Evolutionary conservation across 2,113 vertebrate species (phyloP).

Genomic region (Apistogramma diplotaenia): DNA sequence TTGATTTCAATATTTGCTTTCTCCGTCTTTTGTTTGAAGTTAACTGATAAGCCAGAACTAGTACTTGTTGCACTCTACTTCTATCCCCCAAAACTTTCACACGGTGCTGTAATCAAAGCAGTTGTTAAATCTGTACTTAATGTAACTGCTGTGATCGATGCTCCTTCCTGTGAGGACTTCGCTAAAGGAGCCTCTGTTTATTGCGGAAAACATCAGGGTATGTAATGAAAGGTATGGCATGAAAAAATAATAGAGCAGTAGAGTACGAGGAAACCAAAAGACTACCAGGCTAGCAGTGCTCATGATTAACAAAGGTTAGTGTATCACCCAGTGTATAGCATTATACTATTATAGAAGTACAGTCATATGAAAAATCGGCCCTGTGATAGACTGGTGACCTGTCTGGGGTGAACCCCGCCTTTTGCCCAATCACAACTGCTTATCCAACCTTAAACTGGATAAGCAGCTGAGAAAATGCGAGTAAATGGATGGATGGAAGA

Average conservation of each 20-base stretch:
- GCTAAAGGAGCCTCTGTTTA: not conserved
- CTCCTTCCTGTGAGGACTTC: slow-evolving; percentile 1
- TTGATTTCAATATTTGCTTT: not conserved
- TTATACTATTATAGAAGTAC: not conserved
- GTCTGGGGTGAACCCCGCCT: no score
- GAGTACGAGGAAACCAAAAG: slow-evolving; percentile 15
- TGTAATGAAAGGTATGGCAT: not conserved
- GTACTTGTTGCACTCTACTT: not conserved
- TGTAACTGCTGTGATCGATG: not conserved
- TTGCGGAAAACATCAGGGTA: not conserved
- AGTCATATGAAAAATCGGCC: not conserved
- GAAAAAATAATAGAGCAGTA: not conserved
- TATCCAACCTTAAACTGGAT: not conserved
- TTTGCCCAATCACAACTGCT: not conserved
- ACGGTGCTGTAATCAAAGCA: not conserved
- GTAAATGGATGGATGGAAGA: not conserved
- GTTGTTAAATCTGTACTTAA: not conserved
- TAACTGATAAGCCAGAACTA: not conserved
- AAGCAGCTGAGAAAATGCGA: not conserved
- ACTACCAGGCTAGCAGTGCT: slow-evolving; percentile 26
- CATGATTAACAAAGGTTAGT: slow-evolving; percentile 44
- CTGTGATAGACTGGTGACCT: no score
- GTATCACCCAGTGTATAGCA: not conserved
- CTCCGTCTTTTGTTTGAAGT: not conserved
- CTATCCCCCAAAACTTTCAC: not conserved